Conservation (phyloP, 2,113 vertebrate species). For the Gymnarchus niloticus region DNA sequence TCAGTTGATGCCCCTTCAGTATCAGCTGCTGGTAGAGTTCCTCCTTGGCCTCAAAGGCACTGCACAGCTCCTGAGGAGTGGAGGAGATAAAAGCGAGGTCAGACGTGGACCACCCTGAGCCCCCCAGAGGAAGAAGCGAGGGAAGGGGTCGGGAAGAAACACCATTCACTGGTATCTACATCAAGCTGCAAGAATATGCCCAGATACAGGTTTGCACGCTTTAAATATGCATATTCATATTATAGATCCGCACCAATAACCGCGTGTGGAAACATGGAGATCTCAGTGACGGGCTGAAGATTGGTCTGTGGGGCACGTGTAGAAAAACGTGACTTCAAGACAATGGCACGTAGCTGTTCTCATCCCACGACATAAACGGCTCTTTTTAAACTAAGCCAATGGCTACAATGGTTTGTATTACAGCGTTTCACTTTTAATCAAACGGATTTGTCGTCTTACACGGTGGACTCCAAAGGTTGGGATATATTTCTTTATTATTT, state of each 20-base stretch:
- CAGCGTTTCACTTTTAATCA: conserved; percentile 3
- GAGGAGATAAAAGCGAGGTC: too few species aligned
- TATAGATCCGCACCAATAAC: background rate
- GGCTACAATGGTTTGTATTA: background rate
- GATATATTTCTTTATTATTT: too few species aligned
- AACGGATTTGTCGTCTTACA: background rate
- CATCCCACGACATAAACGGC: background rate
- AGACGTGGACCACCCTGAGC: too few species aligned
- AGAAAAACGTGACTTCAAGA: background rate
- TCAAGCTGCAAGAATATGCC: too few species aligned
- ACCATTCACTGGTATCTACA: too few species aligned
- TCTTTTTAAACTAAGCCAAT: background rate
- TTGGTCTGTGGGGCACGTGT: background rate
- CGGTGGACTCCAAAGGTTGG: background rate
- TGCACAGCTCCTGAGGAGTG: conserved; percentile 79
- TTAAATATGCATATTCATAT: background rate
- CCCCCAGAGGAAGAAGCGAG: too few species aligned
- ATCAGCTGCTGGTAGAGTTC: conserved; percentile 74
- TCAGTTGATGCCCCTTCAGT: conserved; percentile 80
- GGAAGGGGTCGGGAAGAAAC: too few species aligned
- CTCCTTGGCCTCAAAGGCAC: conserved; percentile 80
- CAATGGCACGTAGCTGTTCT: background rate
- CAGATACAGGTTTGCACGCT: background rate
- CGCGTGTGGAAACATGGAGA: background rate
- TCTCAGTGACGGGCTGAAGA: background rate